A percentile compares a stretch with the other conserved stretches of the same genome.
These are phyloP conservation scores for Rotaria socialis DNA, from an alignment of 2,888 invertebrate species.

Conservation along the genomic window DNA sequence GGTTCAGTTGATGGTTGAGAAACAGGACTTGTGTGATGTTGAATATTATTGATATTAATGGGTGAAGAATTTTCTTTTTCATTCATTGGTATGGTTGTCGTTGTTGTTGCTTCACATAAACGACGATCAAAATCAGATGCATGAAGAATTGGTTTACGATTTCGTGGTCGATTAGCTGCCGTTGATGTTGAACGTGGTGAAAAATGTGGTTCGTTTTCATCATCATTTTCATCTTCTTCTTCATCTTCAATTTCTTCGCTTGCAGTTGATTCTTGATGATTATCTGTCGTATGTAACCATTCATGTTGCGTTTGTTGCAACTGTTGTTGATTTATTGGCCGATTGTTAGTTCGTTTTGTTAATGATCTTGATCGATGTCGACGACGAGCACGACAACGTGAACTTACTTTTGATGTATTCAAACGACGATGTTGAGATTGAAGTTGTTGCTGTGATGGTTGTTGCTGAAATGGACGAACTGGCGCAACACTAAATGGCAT, in stretches of 20 bases:
- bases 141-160: constrained; percentile 18
- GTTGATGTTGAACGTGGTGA: constrained; percentile 28
- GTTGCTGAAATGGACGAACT: not conserved
- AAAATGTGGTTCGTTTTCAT: not conserved
- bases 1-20: not conserved
- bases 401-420: not conserved
- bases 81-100: not conserved
- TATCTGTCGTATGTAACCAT: constrained; percentile 11
- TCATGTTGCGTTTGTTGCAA: not conserved
- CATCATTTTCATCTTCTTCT: not conserved
- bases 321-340: not conserved
- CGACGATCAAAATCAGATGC: constrained; percentile 1
- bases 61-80: not conserved
- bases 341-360: not conserved
- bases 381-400: not conserved
- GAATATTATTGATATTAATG: not conserved
- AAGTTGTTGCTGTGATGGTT: not conserved
- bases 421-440: constrained; percentile 21
- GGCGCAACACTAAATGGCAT: constrained; percentile 10
- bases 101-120: constrained; percentile 9
- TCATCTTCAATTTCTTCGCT: constrained; percentile 8
- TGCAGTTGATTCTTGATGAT: not conserved
- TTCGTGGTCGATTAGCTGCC: not conserved
- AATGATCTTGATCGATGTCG: not conserved
- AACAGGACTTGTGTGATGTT: constrained; percentile 28